A percentile compares a stretch with the other conserved stretches of the same genome.
Evolutionary conservation across 2,888 invertebrate genomes (phyloP).

Genomic region (Drosophila fulvimacula): DNA sequence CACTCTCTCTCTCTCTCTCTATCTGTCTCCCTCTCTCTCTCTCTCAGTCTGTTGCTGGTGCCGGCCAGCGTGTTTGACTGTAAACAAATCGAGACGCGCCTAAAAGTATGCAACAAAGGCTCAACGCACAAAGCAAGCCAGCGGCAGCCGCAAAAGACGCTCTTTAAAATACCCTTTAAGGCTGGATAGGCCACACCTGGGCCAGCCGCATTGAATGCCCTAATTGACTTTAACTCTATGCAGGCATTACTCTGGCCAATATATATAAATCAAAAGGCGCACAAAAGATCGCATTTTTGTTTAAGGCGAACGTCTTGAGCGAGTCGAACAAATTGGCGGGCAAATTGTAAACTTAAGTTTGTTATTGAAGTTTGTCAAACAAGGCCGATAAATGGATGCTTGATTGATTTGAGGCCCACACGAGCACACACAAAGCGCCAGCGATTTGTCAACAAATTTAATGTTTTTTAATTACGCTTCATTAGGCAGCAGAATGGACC

Average conservation of each 20-base stretch:
- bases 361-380: constrained; percentile 51
- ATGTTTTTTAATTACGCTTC: constrained; percentile 75
- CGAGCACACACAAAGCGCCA: constrained; percentile 1
- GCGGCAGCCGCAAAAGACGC: neutral
- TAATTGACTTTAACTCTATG: neutral
- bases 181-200: neutral
- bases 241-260: constrained; percentile 28
- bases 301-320: constrained; percentile 50
- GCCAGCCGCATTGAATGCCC: neutral
- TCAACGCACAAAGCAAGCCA: constrained; percentile 9
- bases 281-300: constrained; percentile 53
- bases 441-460: constrained; percentile 42
- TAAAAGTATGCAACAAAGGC: constrained; percentile 60
- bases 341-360: constrained; percentile 61
- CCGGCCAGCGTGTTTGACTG: constrained; percentile 54
- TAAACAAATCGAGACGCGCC: constrained; percentile 66
- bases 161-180: constrained; percentile 15
- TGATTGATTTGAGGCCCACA: constrained; percentile 54
- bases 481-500: constrained; percentile 63
- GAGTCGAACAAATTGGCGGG: constrained; percentile 48
- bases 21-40: neutral
- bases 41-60: constrained; percentile 1
- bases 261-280: constrained; percentile 72
- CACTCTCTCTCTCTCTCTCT: neutral
- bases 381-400: constrained; percentile 37